Conservation (phyloP, 2,888 invertebrate genomes). For the Chrysodeixis includens region DNA sequence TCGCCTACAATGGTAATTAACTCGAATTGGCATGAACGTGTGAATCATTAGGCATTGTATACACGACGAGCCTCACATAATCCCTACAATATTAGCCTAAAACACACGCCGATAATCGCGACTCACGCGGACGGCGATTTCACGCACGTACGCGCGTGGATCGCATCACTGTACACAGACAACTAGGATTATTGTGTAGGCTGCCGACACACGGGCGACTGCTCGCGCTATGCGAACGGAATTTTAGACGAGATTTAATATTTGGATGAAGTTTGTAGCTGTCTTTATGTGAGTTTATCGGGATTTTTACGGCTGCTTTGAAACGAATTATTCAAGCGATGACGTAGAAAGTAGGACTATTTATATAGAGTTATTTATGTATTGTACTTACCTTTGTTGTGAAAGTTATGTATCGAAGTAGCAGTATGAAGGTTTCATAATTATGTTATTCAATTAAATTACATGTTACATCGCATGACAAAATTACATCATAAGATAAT, state of each 20-base stretch:
- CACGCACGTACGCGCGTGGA: constrained; percentile 50
- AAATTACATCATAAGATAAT: no score
- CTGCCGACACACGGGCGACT: constrained; percentile 44
- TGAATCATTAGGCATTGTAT: constrained; percentile 20
- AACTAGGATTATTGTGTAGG: constrained; percentile 56
- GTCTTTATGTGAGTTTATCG: constrained; percentile 29
- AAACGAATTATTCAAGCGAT: not conserved
- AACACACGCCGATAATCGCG: constrained; percentile 49
- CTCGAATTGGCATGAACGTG: constrained; percentile 1
- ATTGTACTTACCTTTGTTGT: no score
- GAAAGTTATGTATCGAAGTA: no score
- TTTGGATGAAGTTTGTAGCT: constrained; percentile 26
- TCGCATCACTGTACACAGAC: constrained; percentile 52
- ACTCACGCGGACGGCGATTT: constrained; percentile 55
- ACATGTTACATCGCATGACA: no score
- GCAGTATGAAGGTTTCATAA: no score
- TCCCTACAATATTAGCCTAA: constrained; percentile 31
- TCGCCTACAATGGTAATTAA: constrained; percentile 8
- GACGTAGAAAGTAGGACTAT: not conserved
- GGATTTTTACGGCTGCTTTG: not conserved
- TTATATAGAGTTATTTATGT: not conserved
- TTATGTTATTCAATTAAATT: no score
- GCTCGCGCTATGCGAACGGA: constrained; percentile 40
- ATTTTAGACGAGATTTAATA: constrained; percentile 51
- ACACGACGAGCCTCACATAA: constrained; percentile 24